Percentiles rank a stretch among this genome's conserved stretches.
phyloP scores from a whole-genome alignment of 30 jellyfish, hydroid and myxozoan species.

The Chrysaora quinquecirrha region DNA sequence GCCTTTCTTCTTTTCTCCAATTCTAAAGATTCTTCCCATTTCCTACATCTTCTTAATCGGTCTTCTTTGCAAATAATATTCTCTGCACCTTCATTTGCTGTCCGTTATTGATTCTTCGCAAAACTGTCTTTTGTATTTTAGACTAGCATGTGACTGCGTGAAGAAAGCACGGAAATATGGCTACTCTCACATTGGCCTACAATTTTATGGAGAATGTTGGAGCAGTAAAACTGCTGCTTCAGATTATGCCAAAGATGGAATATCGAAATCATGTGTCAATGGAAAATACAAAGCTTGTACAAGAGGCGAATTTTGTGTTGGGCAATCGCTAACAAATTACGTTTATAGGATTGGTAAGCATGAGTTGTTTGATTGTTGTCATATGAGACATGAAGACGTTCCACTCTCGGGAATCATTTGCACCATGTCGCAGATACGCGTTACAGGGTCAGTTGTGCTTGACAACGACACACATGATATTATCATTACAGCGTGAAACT shows the following conservation, averaged over 20 bases:
- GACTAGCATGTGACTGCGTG: conserved; percentile 29
- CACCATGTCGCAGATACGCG: no score
- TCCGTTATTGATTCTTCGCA: no score
- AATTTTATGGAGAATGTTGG: conserved; percentile 52
- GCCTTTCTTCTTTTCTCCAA: no score
- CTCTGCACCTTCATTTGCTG: no score
- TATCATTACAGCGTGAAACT: no score
- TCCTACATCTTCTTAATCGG: no score
- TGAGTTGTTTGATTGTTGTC: background rate
- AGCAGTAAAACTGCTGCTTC: background rate
- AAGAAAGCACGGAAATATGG: conserved; percentile 7
- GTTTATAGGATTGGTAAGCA: conserved; percentile 38
- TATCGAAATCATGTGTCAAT: conserved; percentile 15
- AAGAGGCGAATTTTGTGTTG: conserved; percentile 38
- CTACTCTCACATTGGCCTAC: conserved; percentile 20
- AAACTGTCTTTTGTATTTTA: background rate
- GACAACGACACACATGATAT: no score
- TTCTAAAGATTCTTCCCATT: no score
- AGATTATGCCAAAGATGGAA: conserved; percentile 26
- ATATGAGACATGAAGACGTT: background rate
- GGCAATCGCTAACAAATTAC: conserved; percentile 26
- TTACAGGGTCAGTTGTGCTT: no score
- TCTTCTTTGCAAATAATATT: no score
- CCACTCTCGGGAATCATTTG: background rate
- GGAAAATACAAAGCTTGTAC: conserved; percentile 38